phyloP scores from a whole-genome alignment of 1,140 invertebrate species.

The Drosophila oshimai region DNA sequence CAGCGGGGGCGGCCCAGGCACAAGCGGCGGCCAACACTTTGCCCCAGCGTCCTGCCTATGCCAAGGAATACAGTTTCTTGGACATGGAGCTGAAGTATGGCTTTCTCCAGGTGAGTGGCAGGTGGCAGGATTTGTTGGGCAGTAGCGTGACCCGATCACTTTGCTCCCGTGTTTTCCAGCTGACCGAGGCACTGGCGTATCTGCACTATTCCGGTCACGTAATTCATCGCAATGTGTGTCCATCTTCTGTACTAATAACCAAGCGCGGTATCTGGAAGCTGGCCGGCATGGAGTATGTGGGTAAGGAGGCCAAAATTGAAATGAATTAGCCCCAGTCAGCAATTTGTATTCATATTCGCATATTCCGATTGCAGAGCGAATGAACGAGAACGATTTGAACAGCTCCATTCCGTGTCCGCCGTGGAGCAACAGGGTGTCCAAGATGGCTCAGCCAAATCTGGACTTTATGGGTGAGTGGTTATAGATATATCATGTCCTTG shows the following conservation, averaged over 20 bases:
- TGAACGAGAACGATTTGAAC: conserved; percentile 87
- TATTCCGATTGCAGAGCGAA: conserved; percentile 85
- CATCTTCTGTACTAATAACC: conserved; percentile 96
- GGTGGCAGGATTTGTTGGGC: not conserved
- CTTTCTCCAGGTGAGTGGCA: conserved; percentile 90
- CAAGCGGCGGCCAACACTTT: conserved; percentile 53
- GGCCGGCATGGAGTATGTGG: conserved; percentile 96
- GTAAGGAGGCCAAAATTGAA: conserved; percentile 84
- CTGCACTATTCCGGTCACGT: conserved; percentile 93
- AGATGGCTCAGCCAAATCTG: conserved; percentile 96
- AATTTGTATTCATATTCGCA: conserved; percentile 65
- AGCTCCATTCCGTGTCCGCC: conserved; percentile 89
- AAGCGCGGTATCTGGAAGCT: conserved; percentile 98
- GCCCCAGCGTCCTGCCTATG: conserved; percentile 83
- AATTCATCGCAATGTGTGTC: conserved; percentile 96
- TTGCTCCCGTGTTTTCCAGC: conserved; percentile 85
- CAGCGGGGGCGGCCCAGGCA: conserved; percentile 45
- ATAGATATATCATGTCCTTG: not conserved
- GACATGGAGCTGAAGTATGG: conserved; percentile 97
- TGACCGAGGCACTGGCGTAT: conserved; percentile 96
- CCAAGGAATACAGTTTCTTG: conserved; percentile 92
- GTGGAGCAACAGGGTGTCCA: conserved; percentile 94
- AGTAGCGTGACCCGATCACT: not conserved
- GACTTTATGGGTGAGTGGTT: conserved; percentile 91
- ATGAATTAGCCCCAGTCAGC: conserved; percentile 38